Base-by-base conservation (phyloP, 1,140 invertebrate genomes). In the Drosophila eugracilis region DNA sequence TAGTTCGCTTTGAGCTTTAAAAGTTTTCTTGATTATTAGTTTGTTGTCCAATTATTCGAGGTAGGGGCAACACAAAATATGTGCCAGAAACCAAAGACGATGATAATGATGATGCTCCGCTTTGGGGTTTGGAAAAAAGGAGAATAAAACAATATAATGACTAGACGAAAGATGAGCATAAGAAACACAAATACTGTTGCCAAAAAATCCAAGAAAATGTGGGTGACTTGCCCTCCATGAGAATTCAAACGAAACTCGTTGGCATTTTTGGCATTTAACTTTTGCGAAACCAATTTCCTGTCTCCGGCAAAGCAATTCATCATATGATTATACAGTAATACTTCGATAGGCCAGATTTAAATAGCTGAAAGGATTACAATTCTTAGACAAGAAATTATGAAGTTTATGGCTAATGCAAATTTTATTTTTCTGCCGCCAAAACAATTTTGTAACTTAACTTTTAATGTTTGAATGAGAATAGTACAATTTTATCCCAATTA, bases 241-340 rank as follows among this genome's bases (percentile, higher is more conserved):
- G 37, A 86, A 86, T 30, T 74, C 49, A 74, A 74, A 74, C 58
- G 70, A 74, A 74, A 74, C 70, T 63, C 24, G 19, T 41, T 85
- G 70, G 76, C 67, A 75, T 80, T 85, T 73, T 80, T 86, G 60
- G 53, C 65, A 72, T 86, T 74, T 74, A 53, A 22, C 44, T 65
- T 74, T 66, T 86, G 83, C 75, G 52, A 81, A 85, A 80, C 83
- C 71, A 85, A 85, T 85, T 85, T 85, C 81, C 81, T 86, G 81
- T 65, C 44, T 55, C 37, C 17, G 12, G 32, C 44, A 24, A 14
- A 50, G 37, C 55, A 69, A 80, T 49, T 76, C 57, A 85, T 74
- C 50, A 66, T 45, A 48, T 45, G 37, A 36, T 37, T 55, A 15
- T 15, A 60, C 57, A 60, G 57, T 60, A n/a, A 15, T 28, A 57